These are phyloP conservation scores for Apeltes quadracus DNA, from an alignment of 2,113 vertebrate genomes.

Conservation along the genomic window DNA sequence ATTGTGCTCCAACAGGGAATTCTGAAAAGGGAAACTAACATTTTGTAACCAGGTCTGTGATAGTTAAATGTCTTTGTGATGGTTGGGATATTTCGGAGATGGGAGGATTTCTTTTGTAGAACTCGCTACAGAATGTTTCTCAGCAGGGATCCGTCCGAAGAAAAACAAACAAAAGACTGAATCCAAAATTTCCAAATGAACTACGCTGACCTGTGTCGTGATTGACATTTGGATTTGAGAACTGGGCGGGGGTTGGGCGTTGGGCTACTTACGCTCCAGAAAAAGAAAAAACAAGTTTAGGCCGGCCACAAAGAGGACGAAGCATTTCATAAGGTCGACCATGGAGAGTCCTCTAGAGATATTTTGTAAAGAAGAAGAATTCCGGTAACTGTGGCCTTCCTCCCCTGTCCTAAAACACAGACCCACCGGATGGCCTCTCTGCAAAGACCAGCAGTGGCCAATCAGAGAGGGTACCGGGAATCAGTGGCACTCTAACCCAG, in stretches of 20 bases:
- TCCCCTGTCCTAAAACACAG: neutral
- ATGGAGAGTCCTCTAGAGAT: too few relatives aligned
- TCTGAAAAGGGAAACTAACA: neutral
- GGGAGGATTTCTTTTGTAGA: neutral
- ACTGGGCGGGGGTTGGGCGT: neutral
- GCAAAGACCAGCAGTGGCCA: neutral
- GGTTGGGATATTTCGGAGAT: neutral
- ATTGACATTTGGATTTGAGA: neutral
- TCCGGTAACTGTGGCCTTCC: neutral
- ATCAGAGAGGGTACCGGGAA: too few relatives aligned
- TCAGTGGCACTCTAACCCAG: too few relatives aligned
- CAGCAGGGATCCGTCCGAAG: neutral
- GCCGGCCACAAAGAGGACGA: neutral
- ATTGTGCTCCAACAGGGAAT: conserved; percentile 17
- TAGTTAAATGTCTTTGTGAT: neutral
- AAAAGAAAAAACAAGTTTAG: neutral
- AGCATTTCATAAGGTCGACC: neutral
- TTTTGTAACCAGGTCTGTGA: neutral
- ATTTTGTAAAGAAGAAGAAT: too few relatives aligned
- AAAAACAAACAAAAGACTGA: neutral
- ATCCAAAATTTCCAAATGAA: neutral
- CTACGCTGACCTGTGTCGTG: neutral
- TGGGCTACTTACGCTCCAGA: neutral
- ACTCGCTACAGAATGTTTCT: neutral
- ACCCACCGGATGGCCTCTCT: neutral